phyloP scores from a whole-genome alignment of 2,888 invertebrate species.

The Eucera pruinosa region DNA sequence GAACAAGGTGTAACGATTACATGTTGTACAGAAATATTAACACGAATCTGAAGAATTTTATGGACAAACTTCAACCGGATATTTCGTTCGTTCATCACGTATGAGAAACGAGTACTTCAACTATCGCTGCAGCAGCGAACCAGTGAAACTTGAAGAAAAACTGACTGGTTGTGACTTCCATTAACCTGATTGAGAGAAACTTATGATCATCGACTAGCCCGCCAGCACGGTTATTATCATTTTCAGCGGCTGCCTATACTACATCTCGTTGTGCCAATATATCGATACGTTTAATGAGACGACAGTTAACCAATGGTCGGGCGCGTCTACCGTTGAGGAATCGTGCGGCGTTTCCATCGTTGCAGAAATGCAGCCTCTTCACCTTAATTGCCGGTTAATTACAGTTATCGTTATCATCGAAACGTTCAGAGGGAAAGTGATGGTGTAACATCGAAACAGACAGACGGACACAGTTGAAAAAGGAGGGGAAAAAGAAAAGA shows the following conservation, averaged over 20 bases:
- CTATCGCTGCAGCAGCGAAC: background rate
- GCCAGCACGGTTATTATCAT: constrained; percentile 52
- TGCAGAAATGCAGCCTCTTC: constrained; percentile 3
- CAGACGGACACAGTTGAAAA: too few species aligned
- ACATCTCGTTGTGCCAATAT: background rate
- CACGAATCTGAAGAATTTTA: background rate
- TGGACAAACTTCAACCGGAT: background rate
- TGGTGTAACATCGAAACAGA: too few species aligned
- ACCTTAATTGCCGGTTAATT: constrained; percentile 15
- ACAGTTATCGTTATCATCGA: background rate
- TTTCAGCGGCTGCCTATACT: constrained; percentile 34
- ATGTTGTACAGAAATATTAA: background rate
- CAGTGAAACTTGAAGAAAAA: constrained; percentile 68
- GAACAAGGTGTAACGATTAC: background rate
- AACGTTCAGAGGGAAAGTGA: too few species aligned
- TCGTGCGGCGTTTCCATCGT: constrained; percentile 5
- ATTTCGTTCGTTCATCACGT: background rate
- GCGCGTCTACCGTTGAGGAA: background rate
- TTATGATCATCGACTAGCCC: constrained; percentile 38
- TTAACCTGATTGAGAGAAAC: constrained; percentile 70
- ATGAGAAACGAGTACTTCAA: background rate
- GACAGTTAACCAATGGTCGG: constrained; percentile 19
- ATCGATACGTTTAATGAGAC: constrained; percentile 9
- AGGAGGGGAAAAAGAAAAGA: too few species aligned
- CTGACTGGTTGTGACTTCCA: constrained; percentile 56